These are phyloP conservation scores for Brachyistius frenatus DNA, from an alignment of 2,113 vertebrate species.

Conservation along the genomic window DNA sequence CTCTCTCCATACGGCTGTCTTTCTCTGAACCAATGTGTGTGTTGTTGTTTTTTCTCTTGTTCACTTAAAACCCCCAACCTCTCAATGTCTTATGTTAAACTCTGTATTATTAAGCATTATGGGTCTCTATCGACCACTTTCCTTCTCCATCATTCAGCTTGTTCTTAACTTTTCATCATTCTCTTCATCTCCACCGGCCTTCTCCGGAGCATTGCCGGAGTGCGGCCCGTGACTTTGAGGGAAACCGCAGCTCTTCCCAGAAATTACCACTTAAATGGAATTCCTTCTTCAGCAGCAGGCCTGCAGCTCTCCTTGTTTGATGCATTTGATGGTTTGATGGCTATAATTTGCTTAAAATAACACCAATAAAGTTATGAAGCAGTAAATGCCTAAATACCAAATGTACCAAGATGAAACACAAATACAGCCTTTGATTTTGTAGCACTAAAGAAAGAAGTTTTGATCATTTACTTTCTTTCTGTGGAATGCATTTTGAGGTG, in stretches of 20 bases:
- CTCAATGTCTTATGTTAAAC: not conserved
- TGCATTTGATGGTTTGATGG: constrained; percentile 70
- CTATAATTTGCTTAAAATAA: constrained; percentile 83
- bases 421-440: constrained; percentile 52
- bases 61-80: not conserved
- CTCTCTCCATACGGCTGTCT: not conserved
- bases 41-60: not conserved
- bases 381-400: constrained; percentile 68
- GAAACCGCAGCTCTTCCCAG: constrained; percentile 57
- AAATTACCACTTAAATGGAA: constrained; percentile 78
- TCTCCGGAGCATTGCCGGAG: constrained; percentile 53
- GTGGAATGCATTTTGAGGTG: constrained; percentile 21
- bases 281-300: constrained; percentile 62
- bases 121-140: not conserved
- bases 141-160: not conserved
- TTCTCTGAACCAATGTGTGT: constrained; percentile 2
- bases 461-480: constrained; percentile 19
- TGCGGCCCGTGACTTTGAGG: constrained; percentile 51
- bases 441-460: constrained; percentile 12
- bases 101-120: constrained; percentile 4
- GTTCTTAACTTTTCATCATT: not conserved
- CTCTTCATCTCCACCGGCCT: constrained; percentile 8
- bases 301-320: constrained; percentile 66
- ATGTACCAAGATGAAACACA: constrained; percentile 70
- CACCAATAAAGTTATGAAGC: constrained; percentile 74